These are phyloP conservation scores for Imbricaverruca yamaguchii DNA, from an alignment of 2,888 invertebrate genomes.

Conservation along the genomic window DNA sequence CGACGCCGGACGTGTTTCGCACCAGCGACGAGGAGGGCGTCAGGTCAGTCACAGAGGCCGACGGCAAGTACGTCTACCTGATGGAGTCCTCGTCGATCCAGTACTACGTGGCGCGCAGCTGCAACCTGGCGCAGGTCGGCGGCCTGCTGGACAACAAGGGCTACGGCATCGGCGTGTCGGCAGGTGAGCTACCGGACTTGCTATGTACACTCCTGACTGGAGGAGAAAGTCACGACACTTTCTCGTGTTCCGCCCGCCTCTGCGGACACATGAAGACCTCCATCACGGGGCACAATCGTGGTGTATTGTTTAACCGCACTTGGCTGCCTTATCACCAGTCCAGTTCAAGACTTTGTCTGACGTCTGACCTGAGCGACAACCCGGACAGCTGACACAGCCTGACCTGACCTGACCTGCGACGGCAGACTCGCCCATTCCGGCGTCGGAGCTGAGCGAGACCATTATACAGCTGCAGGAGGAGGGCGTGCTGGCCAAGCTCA, in stretches of 20 bases:
- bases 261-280: too few relatives aligned
- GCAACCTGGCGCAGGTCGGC: slow-evolving; percentile 81
- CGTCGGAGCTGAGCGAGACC: slow-evolving; percentile 72
- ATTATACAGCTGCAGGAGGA: slow-evolving; percentile 65
- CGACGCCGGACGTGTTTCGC: slow-evolving; percentile 77
- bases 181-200: slow-evolving; percentile 57
- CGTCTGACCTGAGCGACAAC: too few relatives aligned
- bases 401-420: not conserved
- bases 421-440: slow-evolving; percentile 44
- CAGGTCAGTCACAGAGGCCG: slow-evolving; percentile 60
- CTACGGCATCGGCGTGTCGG: slow-evolving; percentile 89
- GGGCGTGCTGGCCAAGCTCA: slow-evolving; percentile 59
- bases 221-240: too few relatives aligned
- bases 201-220: too few relatives aligned
- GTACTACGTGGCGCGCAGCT: slow-evolving; percentile 81
- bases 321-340: too few relatives aligned
- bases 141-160: slow-evolving; percentile 88
- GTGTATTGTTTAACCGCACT: too few relatives aligned
- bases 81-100: slow-evolving; percentile 98
- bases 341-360: too few relatives aligned
- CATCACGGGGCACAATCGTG: too few relatives aligned
- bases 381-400: not conserved
- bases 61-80: slow-evolving; percentile 85
- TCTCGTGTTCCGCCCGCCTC: too few relatives aligned
- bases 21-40: slow-evolving; percentile 58